A percentile compares a stretch with the other conserved stretches of the same genome.
Evolutionary conservation across 1,140 invertebrate genomes (phyloP).

Genomic region (Drosophila leontia): DNA sequence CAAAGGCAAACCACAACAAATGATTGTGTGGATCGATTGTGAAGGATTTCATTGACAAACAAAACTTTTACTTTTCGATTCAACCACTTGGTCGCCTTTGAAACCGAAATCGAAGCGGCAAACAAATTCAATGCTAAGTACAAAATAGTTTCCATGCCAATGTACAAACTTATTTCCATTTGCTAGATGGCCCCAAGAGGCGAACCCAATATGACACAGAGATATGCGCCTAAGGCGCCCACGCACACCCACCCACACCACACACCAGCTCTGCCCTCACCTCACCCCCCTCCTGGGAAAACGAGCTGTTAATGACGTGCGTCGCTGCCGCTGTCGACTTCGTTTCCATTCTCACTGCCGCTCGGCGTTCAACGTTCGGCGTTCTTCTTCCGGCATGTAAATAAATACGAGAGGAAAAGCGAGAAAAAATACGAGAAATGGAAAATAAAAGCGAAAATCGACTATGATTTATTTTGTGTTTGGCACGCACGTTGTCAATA

Average conservation of each 20-base stretch:
- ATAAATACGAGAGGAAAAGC: slow-evolving; percentile 71
- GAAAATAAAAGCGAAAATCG: slow-evolving; percentile 71
- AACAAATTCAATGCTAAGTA: slow-evolving; percentile 41
- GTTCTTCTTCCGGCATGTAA: slow-evolving; percentile 82
- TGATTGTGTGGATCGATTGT: not conserved
- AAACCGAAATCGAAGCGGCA: slow-evolving; percentile 15
- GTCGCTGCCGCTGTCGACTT: slow-evolving; percentile 44
- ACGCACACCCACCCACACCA: slow-evolving; percentile 34
- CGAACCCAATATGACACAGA: slow-evolving; percentile 56
- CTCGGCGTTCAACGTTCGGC: slow-evolving; percentile 37
- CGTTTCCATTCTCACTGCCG: slow-evolving; percentile 43
- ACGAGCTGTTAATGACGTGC: slow-evolving; percentile 77
- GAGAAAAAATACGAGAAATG: slow-evolving; percentile 62
- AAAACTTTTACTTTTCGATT: slow-evolving; percentile 18
- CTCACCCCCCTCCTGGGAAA: slow-evolving; percentile 15
- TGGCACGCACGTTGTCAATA: slow-evolving; percentile 81
- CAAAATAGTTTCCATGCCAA: slow-evolving; percentile 61
- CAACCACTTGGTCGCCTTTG: not conserved
- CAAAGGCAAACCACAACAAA: slow-evolving; percentile 3
- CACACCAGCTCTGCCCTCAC: slow-evolving; percentile 2
- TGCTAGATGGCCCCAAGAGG: slow-evolving; percentile 43
- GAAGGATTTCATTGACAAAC: slow-evolving; percentile 17
- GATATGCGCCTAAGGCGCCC: slow-evolving; percentile 40
- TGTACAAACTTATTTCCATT: slow-evolving; percentile 63
- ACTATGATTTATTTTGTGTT: slow-evolving; percentile 80